Base-by-base conservation (phyloP, 2,888 invertebrate species). In the Dryadula phaetusa region DNA sequence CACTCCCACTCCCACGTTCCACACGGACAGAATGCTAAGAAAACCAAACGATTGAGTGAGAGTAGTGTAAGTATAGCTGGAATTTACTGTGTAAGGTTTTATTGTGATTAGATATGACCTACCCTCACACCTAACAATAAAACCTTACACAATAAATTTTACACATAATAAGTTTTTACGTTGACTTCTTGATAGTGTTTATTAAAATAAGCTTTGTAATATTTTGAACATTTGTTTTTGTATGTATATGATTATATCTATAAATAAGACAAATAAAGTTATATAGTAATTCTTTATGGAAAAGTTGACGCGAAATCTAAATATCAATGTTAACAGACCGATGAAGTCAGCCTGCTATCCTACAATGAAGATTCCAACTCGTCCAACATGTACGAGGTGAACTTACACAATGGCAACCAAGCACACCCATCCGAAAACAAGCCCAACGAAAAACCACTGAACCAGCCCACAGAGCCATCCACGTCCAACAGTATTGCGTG, bases 311-410 rank as follows among this genome's bases (percentile, higher is more conserved):
- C n/a, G n/a, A n/a, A n/a, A n/a, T n/a, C n/a, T n/a, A n/a, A n/a
- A n/a, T n/a, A n/a, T n/a, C n/a, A n/a, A n/a, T n/a, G n/a, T n/a
- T 6, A 12, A 1, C 88, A 92, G 92, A 83, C 85, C 53, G 92
- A 92, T 22, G 92, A 92, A 75, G 87, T 87, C 1, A 87, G 84
- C 79, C 70, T 90, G 28, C 76, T 92, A 0, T 89, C 90, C 0
- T 90, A 82, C 86, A 92, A 91, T 73, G 92, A 92, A 12, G 92
- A 92, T 78, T 92, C 92, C 2, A 92, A 92, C 79, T 91, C 92
- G 0, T 90, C 91, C 0, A 88, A 89, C 76, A 71, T 91, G 73
- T 90, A 83, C 75, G 91, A 90, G 62, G 87, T 89, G 54, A 87
- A 83, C 75, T 64, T 88, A 3, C 86, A 82, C 71, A 86, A 85